Evolutionary conservation across 2,797 vertebrate species (phyloP), one percentile per base, ranked within the genome.

Genomic region (Rhinella marina): DNA sequence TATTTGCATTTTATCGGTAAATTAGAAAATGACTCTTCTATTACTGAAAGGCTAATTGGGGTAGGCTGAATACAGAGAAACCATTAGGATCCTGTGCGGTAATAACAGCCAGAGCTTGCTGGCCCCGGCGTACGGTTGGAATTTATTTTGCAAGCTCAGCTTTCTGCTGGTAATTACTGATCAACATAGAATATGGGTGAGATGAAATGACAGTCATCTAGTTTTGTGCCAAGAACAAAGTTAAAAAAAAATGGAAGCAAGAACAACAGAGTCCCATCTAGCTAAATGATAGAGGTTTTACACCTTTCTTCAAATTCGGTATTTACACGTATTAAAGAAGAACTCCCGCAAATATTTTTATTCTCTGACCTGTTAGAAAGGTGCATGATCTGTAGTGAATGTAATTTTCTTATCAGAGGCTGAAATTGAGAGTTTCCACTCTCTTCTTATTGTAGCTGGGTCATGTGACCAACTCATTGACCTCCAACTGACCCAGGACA

Each of bases 101-200:
- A 89, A 72, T 80, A n/a, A 21, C 68, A 66, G 75, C 54, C 59
- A 72, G 61, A 59, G 64, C 80, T 72, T 59, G 73, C 85, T 86
- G 85, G 84, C 80, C 84, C 56, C 68, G 12, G 16, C 29, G 57
- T 59, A 68, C 54, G 70, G 21, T 82, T 82, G 79, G 78, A 85
- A 61, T 61, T 82, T 56, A 78, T 89, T 89, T 83, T 89, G 84
- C 88, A 68, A 56, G 75, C 61, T 89, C 88, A 89, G 84, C 88
- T 61, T 61, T 87, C 62, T 84, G 66, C 78, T 64, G 54, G 72
- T 80, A 89, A 89, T 89, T 89, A 89, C 81, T 80, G 85, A 86
- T 89, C 88, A 80, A 82, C 81, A 84, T 80, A 83, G 84, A 89
- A 61, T 82, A 70, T 78, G 59, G 61, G 56, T 79, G 72, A 68